Conservation (phyloP, 2,797 vertebrate genomes). For the Ctenopoma multispine region DNA sequence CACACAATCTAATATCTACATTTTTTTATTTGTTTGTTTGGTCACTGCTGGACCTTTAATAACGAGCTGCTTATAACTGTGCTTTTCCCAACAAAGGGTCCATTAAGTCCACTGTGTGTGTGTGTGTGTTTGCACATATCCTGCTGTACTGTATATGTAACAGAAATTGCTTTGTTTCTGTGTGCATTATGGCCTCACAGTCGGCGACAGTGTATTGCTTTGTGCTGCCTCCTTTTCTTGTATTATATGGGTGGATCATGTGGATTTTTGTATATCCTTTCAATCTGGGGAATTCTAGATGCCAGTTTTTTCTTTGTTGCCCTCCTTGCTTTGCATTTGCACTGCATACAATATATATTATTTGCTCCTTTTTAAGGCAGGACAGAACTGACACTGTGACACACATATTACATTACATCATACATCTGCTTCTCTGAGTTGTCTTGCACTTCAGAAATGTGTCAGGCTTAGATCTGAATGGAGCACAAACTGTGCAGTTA, state of each 20-base stretch:
- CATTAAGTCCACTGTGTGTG: conserved; percentile 3
- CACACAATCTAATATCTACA: no score
- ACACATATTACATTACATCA: background rate
- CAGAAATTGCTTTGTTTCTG: conserved; percentile 26
- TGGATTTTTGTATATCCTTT: background rate
- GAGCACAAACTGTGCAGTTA: background rate
- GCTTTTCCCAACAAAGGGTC: conserved; percentile 4
- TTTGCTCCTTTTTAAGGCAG: background rate
- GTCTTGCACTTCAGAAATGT: background rate
- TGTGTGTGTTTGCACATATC: background rate
- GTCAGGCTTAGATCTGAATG: conserved; percentile 5
- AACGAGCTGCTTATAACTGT: conserved; percentile 13
- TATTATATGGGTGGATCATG: background rate
- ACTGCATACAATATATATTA: background rate
- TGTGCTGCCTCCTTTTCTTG: conserved; percentile 6
- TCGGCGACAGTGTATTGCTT: background rate
- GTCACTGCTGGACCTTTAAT: conserved; percentile 1
- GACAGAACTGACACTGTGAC: background rate
- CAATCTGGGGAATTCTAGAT: conserved; percentile 9
- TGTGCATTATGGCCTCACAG: conserved; percentile 2
- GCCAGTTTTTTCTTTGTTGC: background rate
- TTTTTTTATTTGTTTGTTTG: background rate
- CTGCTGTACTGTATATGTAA: conserved; percentile 5
- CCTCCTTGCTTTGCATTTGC: background rate
- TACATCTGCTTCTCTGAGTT: background rate